Percentiles rank a stretch among this genome's conserved stretches.
Evolutionary conservation across 2,888 invertebrate species (phyloP).

Genomic region (Baccha elongata): DNA sequence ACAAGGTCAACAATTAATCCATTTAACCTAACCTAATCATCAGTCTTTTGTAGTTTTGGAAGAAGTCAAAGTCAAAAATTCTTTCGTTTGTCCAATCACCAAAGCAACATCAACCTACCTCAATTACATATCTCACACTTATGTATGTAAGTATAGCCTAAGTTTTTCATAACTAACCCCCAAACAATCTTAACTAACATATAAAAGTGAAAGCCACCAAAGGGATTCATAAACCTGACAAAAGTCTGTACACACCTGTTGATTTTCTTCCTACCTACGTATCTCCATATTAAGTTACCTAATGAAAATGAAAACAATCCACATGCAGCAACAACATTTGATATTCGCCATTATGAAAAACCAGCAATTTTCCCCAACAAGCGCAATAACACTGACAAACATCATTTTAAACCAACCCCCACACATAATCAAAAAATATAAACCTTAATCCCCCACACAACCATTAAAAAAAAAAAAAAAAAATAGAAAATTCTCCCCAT

Average conservation of each 20-base stretch:
- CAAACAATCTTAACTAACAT: constrained; percentile 14
- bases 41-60: too few relatives aligned
- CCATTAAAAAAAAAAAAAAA: constrained; percentile 31
- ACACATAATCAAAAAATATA: constrained; percentile 25
- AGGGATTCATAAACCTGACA: constrained; percentile 25
- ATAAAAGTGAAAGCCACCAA: constrained; percentile 37
- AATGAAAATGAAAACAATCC: constrained; percentile 55
- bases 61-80: too few relatives aligned
- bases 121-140: too few relatives aligned
- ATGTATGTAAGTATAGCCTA: too few relatives aligned
- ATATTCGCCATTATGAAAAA: constrained; percentile 67
- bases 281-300: neutral
- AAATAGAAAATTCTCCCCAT: constrained; percentile 10
- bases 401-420: constrained; percentile 53
- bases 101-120: neutral
- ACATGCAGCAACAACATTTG: constrained; percentile 20
- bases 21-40: too few relatives aligned
- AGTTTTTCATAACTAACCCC: neutral
- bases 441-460: constrained; percentile 23
- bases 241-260: constrained; percentile 51
- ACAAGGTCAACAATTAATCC: too few relatives aligned
- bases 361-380: constrained; percentile 49
- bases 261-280: neutral
- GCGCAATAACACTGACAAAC: neutral
- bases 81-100: neutral